Evolutionary conservation across 2,113 vertebrate genomes (phyloP), one percentile per base, ranked within the genome.

Genomic region (Catharus fuscescens): DNA sequence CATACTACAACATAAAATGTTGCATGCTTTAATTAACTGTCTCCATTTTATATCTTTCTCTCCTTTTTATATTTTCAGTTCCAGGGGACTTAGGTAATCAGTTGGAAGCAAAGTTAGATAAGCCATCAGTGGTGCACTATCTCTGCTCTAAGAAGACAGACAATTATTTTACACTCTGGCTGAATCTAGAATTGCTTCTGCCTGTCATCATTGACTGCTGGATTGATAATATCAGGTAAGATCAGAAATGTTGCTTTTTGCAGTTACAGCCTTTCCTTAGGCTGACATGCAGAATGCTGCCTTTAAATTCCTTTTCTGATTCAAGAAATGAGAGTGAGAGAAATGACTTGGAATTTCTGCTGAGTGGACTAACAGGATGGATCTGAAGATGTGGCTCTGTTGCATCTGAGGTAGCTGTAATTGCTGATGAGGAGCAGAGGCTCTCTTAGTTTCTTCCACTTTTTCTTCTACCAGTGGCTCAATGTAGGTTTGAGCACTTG

Each of bases 191-290:
- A 92, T 98, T 99, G 92, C 98, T 99, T 92, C 97, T 99, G 53
- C 99, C 99, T 5, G 95, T 99, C 31, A 98, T 99, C 95, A 99
- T 99, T 85, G 99, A 99, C 97, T 99, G 99, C 93, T 99, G 99
- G 99, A 99, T 99, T 48, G 99, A 99, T 97, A 99, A 99, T 93
- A 99, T 99, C 93, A 99, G 99, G 99, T 99, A 95, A 88, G 88
- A 88, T 8, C 29, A 56, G 71, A 54, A 53, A 36, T 29, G 8
- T 7, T 89, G 59, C 44, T 80, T 29, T 83, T 26, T 28, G 45
- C 40, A 59, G 15, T 47, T 65, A 25, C 8, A 8, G 32, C 29
- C 18, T 91, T 85, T 59, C 45, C 31, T 57, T 57, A 48, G 50
- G 18, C 21, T 62, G 45, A 23, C 3, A 2, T 21, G 13, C 50